These are phyloP conservation scores for Hemibagrus guttatus DNA, from an alignment of 2,797 vertebrate species.

Conservation along the genomic window DNA sequence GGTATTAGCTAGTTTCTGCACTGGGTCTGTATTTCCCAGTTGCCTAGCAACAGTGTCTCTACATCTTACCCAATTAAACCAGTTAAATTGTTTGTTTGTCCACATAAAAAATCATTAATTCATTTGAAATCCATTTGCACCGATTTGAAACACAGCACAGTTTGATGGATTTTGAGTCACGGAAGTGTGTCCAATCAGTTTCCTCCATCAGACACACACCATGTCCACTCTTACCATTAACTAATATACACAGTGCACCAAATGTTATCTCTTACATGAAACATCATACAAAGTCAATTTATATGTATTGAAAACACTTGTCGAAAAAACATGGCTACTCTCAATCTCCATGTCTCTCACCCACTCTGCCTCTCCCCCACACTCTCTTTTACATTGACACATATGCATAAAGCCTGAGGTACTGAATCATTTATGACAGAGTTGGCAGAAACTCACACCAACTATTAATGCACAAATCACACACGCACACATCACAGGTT, in stretches of 20 bases:
- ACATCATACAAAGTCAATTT: neutral
- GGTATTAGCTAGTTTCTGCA: neutral
- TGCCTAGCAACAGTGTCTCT: neutral
- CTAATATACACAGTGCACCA: conserved; percentile 3
- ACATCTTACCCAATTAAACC: neutral
- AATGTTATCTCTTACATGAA: neutral
- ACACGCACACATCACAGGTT: conserved; percentile 16
- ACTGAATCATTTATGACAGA: conserved; percentile 64
- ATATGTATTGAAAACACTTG: conserved; percentile 3
- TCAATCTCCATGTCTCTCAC: conserved; percentile 32
- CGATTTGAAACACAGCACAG: neutral
- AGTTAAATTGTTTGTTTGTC: neutral
- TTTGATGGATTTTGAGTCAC: neutral
- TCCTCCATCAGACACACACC: neutral
- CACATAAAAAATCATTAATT: neutral
- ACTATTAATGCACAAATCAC: conserved; percentile 37
- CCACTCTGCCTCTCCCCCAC: conserved; percentile 10
- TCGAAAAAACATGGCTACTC: conserved; percentile 51
- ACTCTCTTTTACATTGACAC: conserved; percentile 38
- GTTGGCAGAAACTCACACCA: conserved; percentile 55
- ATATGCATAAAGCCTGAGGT: conserved; percentile 61
- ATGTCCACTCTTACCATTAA: conserved; percentile 40
- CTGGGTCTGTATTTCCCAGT: neutral
- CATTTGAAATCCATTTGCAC: conserved; percentile 1
- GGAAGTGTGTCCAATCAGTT: neutral